Evolutionary conservation across 2,888 invertebrate genomes (phyloP), one percentile per base, ranked within the genome.

Genomic region (Chalcosyrphus nemorum): DNA sequence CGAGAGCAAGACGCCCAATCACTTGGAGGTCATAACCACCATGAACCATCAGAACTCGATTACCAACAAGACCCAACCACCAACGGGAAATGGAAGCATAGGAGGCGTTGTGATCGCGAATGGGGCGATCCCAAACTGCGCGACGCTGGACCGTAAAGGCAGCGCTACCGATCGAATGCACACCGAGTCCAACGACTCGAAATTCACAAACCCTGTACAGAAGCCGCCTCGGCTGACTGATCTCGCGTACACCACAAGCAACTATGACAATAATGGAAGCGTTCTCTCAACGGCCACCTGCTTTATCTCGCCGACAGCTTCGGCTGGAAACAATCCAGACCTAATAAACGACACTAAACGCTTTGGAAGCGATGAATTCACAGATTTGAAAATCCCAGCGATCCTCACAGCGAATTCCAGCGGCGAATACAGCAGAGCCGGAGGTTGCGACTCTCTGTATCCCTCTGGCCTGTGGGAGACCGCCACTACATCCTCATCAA

Each of bases 281-380:
- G 92, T 94, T 75, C 92, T 95, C 71, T 93, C 94, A 29, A 93
- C 94, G 7, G 93, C 94, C 86, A 93, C 95, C 0, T 94, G 94
- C 85, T 95, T 95, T 87, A 95, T 95, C 21, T 96, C 96, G 24
- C 95, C 95, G 32, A 94, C 95, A 43, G 94, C 95, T 41, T 94
- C 95, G 86, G 94, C 94, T 86, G 93, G 94, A 87, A 96, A 97
- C 88, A 96, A 97, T 90, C 97, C 97, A 2, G 97, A 97, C 91
- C 93, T 97, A 86, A 97, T 97, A 88, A 96, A 96, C 88, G 97
- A 97, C 89, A 96, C 96, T 3, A 93, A 95, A 90, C 93, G 94
- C 56, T 93, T 94, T 77, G 95, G 94, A 81, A 93, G 92, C 80
- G 92, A 92, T 15, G 93, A 93, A 78, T 90, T 92, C 61, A 89